phyloP scores from a whole-genome alignment of 2,113 vertebrate genomes.

The Ascaphus truei region DNA sequence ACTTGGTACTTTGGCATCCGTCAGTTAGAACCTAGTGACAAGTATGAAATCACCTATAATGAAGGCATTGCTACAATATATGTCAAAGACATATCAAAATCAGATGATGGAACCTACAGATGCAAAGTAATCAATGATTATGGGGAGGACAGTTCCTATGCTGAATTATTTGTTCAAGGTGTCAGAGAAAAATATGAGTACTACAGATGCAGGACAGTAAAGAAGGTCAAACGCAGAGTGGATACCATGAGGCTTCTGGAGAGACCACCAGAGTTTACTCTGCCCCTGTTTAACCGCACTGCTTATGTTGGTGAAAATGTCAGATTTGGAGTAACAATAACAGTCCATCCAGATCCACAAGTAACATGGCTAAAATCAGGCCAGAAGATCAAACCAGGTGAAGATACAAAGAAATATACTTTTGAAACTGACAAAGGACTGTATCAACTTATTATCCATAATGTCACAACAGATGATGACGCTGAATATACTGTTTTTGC shows the following conservation, averaged over 20 bases:
- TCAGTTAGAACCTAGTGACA: slow-evolving; percentile 84
- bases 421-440: slow-evolving; percentile 91
- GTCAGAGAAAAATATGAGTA: slow-evolving; percentile 85
- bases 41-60: slow-evolving; percentile 89
- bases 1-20: slow-evolving; percentile 97
- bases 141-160: slow-evolving; percentile 90
- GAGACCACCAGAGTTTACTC: slow-evolving; percentile 93
- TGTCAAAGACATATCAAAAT: slow-evolving; percentile 79
- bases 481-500: slow-evolving; percentile 91
- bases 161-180: slow-evolving; percentile 85
- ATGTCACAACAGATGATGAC: slow-evolving; percentile 77
- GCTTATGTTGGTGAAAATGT: slow-evolving; percentile 86
- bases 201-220: slow-evolving; percentile 81
- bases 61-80: slow-evolving; percentile 88
- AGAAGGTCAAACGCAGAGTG: slow-evolving; percentile 86
- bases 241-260: slow-evolving; percentile 89
- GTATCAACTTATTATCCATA: slow-evolving; percentile 87
- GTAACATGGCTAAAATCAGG: slow-evolving; percentile 94
- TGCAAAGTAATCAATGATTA: slow-evolving; percentile 95
- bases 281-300: slow-evolving; percentile 86
- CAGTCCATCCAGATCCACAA: slow-evolving; percentile 94
- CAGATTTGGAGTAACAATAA: slow-evolving; percentile 92
- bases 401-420: slow-evolving; percentile 89
- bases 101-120: slow-evolving; percentile 92
- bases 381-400: slow-evolving; percentile 87